Base-by-base conservation (phyloP, 2,888 invertebrate genomes). In the Phengaris alcon region DNA sequence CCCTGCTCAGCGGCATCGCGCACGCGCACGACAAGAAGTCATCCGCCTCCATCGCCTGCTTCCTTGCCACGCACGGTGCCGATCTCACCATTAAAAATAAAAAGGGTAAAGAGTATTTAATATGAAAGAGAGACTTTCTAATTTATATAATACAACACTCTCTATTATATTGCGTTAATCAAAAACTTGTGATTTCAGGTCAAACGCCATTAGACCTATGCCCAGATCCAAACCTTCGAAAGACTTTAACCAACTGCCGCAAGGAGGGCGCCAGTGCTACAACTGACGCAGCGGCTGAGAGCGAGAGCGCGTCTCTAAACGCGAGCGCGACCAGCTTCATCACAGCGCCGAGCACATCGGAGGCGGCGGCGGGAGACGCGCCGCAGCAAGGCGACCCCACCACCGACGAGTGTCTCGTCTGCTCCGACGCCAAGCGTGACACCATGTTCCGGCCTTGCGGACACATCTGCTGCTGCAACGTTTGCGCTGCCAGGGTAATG, bases 211-310 rank as follows among this genome's bases (percentile, higher is more conserved):
- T 99, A 52, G 99, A 99, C 87, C 94, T 99, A 12, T 99, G 99
- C 85, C 99, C 99, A 0, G 99, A 99, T 93, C 99, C 99, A n/a
- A 98, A 99, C 91, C 95, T 99, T 44, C 98, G 98, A 93, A 98
- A 98, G 87, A 97, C 98, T 0, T 93, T 99, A 75, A 96, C 97
- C 46, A 98, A 98, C 84, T 98, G 98, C 85, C 97, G 98, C 89
- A 98, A 98, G 85, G 98, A 98, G 82, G 97, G 96, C 76, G 95
- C 96, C 77, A 95, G 95, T 7, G 91, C 84, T 15, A 79, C 83
- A 15, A 82, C 80, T 82, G 95, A 88, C 77, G 86, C 81, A 8
- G 83, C 86, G 1, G 82, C 86, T 0, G 92, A 90, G 10, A 83
- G 81, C 74, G 86, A 93, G 79, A 80, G 82, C 22, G 81, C 79